Evolutionary conservation across 2,113 vertebrate species (phyloP), one percentile per base, ranked within the genome.

Genomic region (Neolamprologus fasciatus): DNA sequence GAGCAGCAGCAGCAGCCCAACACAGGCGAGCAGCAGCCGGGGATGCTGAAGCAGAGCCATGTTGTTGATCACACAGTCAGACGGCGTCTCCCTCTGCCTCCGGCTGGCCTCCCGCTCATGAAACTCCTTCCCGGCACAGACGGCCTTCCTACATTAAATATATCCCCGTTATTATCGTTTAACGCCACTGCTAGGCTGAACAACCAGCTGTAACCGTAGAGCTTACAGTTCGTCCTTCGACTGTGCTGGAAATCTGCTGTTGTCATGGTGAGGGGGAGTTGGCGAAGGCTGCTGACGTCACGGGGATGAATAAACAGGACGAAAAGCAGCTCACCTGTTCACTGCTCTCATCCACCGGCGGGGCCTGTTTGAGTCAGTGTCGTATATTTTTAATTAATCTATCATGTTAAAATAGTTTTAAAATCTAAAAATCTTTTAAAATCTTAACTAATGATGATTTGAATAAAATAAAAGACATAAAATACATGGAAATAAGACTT

Each of bases 251-350:
- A 84, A 87, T 51, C 80, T n/a, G 73, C 4, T 6, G 94, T 94
- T 94, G 94, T 94, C 94, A 95, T 91, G 89, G 93, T 92, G 89
- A 95, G 40, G 80, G n/a, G 50, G 78, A 79, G 90, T 17, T 47
- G 21, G 80, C 42, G 11, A 11, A 31, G 45, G 16, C 26, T 7
- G 9, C 9, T 95, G 95, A 96, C 95, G 96, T 96, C 92, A 96
- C 58, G 3, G 1, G 2, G 37, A 79, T 66, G 80, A 8, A 51
- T 8, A 81, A 45, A 89, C 4, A 78, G 55, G 80, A 42, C 37
- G 63, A 10, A n/a, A 9, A 14, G 51, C 37, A n/a, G 51, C 68
- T 9, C 86, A 89, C 87, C 90, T 89, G 93, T 28, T 53, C 6
- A 17, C 53, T 14, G 68, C 47, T 47, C 10, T 68, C 12, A n/a